These are phyloP conservation scores for Lucilia cuprina DNA, from an alignment of 1,140 invertebrate genomes.

Conservation along the genomic window DNA sequence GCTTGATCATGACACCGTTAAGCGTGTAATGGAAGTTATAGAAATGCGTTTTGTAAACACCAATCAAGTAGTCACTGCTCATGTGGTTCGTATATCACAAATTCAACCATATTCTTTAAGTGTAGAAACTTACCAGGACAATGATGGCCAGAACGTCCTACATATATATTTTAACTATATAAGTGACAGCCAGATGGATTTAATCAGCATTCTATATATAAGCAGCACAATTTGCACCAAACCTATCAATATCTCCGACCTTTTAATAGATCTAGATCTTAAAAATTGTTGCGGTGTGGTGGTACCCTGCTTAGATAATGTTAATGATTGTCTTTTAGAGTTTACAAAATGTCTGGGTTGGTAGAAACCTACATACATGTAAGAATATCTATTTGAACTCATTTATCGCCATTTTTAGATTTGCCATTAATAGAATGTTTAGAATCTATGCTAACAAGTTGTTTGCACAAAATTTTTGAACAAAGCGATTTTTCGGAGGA, in stretches of 20 bases:
- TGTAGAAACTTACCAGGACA: slow-evolving; percentile 33
- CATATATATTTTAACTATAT: slow-evolving; percentile 35
- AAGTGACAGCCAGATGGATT: neutral
- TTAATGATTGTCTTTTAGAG: neutral
- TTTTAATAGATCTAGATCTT: neutral
- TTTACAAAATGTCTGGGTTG: neutral
- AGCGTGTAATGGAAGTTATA: neutral
- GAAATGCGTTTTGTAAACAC: neutral
- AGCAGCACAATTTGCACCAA: neutral
- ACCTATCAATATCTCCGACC: neutral
- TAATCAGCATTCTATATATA: neutral
- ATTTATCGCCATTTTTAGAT: neutral
- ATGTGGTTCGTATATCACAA: neutral
- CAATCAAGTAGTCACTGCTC: neutral
- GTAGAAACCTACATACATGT: neutral
- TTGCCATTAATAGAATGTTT: slow-evolving; percentile 32
- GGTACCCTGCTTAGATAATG: neutral
- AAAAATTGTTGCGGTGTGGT: neutral
- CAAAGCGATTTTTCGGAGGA: neutral
- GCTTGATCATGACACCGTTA: neutral
- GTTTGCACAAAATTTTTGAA: slow-evolving; percentile 29
- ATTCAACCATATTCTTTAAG: slow-evolving; percentile 35
- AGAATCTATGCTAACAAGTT: slow-evolving; percentile 24
- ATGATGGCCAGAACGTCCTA: neutral
- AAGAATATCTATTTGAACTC: no score